Conservation (phyloP, 2,888 invertebrate genomes). For the Platynereis dumerilii region DNA sequence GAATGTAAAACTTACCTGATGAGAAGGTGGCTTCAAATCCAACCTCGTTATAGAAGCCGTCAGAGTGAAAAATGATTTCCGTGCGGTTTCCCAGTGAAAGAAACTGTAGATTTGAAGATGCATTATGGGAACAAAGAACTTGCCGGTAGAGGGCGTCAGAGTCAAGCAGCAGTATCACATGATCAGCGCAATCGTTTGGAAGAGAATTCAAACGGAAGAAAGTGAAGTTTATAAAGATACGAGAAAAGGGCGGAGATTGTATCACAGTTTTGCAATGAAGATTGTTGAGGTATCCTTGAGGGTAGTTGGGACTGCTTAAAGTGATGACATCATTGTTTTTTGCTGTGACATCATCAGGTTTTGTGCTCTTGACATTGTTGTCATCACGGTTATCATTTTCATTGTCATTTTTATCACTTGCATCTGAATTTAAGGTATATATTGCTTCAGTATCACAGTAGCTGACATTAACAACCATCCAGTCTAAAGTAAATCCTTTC, state of each 20-base stretch:
- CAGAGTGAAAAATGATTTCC: conserved; percentile 2
- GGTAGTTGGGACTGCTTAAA: conserved; percentile 75
- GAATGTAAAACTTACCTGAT: conserved; percentile 15
- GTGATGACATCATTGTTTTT: not conserved
- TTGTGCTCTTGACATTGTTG: not conserved
- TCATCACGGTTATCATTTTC: not conserved
- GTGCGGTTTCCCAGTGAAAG: not conserved
- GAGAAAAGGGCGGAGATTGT: not conserved
- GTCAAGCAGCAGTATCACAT: no score
- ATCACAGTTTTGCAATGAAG: conserved; percentile 76
- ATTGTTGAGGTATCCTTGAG: conserved; percentile 75
- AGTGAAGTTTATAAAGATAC: no score
- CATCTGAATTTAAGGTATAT: no score
- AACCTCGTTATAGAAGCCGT: not conserved
- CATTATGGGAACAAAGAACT: no score
- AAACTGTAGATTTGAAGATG: not conserved
- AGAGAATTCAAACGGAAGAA: no score
- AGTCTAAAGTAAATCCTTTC: conserved; percentile 19
- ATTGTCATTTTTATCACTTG: no score
- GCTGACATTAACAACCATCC: not conserved
- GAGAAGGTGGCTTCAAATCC: conserved; percentile 2
- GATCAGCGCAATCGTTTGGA: no score
- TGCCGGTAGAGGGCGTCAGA: no score
- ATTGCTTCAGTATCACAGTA: not conserved
- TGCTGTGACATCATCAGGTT: no score